Conservation (phyloP, 2,113 vertebrate species). For the Pedionomus torquatus region DNA sequence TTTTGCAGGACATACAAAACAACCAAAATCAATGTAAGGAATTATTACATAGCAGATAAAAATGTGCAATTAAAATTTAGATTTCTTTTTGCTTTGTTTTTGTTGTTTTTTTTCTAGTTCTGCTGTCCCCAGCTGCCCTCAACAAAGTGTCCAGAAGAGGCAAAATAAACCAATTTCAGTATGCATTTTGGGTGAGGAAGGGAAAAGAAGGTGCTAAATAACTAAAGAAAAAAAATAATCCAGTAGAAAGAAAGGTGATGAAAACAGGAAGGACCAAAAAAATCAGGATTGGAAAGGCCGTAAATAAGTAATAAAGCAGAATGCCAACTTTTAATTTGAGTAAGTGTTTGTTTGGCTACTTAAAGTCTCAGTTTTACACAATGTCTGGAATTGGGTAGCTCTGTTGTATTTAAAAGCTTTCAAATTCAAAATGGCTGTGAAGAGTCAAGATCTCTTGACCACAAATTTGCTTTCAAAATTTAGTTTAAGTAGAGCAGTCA, state of each 20-base stretch:
- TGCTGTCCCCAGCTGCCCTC: neutral
- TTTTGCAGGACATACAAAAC: neutral
- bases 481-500: neutral
- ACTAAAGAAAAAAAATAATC: neutral
- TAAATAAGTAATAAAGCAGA: neutral
- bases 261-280: neutral
- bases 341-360: neutral
- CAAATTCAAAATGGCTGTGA: neutral
- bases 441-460: neutral
- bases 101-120: neutral
- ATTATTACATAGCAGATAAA: neutral
- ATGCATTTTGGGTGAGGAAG: neutral
- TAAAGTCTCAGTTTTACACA: neutral
- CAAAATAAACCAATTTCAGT: neutral
- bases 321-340: neutral
- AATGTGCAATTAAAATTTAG: neutral
- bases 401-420: neutral
- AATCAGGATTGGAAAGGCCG: neutral
- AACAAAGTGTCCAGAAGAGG: neutral
- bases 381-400: neutral
- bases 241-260: neutral
- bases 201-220: neutral
- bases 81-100: neutral
- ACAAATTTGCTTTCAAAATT: neutral
- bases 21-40: neutral